Evolutionary conservation across 2,113 vertebrate genomes (phyloP).

Genomic region (Hemibagrus wyckioides): DNA sequence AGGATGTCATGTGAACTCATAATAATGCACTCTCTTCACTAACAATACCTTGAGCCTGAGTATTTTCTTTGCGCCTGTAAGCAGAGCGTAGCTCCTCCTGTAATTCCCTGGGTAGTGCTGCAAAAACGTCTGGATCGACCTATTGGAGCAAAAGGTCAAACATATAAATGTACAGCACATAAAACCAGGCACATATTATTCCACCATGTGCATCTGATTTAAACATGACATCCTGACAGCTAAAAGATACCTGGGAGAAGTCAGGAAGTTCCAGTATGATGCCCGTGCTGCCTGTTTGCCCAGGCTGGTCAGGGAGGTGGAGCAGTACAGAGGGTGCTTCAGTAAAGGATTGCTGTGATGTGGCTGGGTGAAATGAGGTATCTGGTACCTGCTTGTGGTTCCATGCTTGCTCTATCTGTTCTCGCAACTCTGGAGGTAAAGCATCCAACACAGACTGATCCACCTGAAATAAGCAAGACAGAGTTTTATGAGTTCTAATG

Average conservation of each 20-base stretch:
- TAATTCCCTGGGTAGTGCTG: constrained; percentile 89
- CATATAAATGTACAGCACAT: not conserved
- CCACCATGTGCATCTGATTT: not conserved
- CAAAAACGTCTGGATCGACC: constrained; percentile 97
- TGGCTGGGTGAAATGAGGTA: constrained; percentile 53
- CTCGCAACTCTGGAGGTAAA: constrained; percentile 85
- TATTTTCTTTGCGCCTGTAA: constrained; percentile 77
- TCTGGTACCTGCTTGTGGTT: constrained; percentile 67
- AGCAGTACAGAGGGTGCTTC: constrained; percentile 71
- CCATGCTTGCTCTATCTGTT: constrained; percentile 87
- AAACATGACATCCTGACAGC: not conserved
- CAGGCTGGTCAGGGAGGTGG: constrained; percentile 86
- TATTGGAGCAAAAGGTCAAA: constrained; percentile 53
- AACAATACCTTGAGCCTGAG: constrained; percentile 68
- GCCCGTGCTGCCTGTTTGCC: constrained; percentile 71
- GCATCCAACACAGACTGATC: constrained; percentile 92
- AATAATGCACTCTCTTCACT: constrained; percentile 20
- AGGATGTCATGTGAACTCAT: not conserved
- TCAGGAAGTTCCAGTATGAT: constrained; percentile 92
- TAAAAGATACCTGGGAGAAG: constrained; percentile 85
- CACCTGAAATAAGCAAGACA: constrained; percentile 71
- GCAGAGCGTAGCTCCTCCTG: constrained; percentile 91
- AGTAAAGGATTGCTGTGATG: constrained; percentile 55
- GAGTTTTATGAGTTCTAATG: not conserved
- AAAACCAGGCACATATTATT: not conserved